These are phyloP conservation scores for Aurelia aurita complex sp. Pacific DNA, from an alignment of 30 jellyfish, hydroid and myxozoan genomes.

Conservation along the genomic window DNA sequence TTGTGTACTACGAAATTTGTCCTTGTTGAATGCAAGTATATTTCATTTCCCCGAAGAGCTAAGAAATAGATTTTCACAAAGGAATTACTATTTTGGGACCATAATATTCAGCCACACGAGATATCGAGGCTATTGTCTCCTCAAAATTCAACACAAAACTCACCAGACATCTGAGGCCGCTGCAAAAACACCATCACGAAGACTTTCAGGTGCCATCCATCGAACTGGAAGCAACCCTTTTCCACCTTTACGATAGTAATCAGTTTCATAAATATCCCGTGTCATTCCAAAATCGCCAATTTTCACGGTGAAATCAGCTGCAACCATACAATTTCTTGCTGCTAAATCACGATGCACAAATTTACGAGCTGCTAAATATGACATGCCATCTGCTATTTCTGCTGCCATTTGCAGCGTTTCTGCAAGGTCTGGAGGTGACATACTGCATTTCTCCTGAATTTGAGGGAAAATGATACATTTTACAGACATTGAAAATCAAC, in stretches of 20 bases:
- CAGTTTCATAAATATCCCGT: slow-evolving; percentile 93
- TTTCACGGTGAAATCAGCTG: slow-evolving; percentile 95
- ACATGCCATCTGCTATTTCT: slow-evolving; percentile 99
- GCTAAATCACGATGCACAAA: slow-evolving; percentile 99
- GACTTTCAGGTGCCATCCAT: slow-evolving; percentile 99
- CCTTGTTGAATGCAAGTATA: too few relatives aligned
- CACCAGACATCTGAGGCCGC: slow-evolving; percentile 96
- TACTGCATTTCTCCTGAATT: slow-evolving; percentile 2
- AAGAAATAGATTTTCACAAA: too few relatives aligned
- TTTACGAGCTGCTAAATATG: slow-evolving; percentile 91
- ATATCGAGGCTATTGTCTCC: neutral
- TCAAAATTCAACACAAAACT: slow-evolving; percentile 16
- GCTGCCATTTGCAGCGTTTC: slow-evolving; percentile 95
- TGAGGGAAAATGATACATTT: too few relatives aligned
- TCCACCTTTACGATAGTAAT: slow-evolving; percentile 96
- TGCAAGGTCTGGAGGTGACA: slow-evolving; percentile 82
- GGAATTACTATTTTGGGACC: too few relatives aligned
- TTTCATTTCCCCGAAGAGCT: too few relatives aligned
- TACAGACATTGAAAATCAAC: too few relatives aligned
- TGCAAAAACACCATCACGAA: slow-evolving; percentile 86
- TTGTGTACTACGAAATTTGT: too few relatives aligned
- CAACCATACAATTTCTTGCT: slow-evolving; percentile 99
- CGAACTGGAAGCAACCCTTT: slow-evolving; percentile 93
- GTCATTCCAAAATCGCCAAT: slow-evolving; percentile 99
- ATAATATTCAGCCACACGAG: too few relatives aligned